phyloP scores from a whole-genome alignment of 2,888 invertebrate species.

The Drosophila planitibia region DNA sequence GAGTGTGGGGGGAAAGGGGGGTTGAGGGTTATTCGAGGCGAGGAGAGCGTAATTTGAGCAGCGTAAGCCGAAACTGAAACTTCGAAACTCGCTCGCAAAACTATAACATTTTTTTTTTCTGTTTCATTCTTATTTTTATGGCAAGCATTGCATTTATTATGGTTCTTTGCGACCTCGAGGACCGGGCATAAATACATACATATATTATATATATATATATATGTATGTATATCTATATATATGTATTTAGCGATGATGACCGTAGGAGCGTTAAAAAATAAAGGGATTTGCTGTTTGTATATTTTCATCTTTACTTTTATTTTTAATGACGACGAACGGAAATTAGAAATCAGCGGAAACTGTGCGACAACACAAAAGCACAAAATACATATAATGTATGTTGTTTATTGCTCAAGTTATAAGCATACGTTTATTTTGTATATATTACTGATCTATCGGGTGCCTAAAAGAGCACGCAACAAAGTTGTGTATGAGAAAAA shows the following conservation, averaged over 20 bases:
- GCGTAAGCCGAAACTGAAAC: constrained; percentile 69
- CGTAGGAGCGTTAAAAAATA: constrained; percentile 53
- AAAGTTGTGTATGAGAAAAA: neutral
- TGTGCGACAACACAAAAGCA: constrained; percentile 58
- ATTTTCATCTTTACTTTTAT: constrained; percentile 8
- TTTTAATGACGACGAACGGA: constrained; percentile 71
- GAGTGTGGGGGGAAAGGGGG: neutral
- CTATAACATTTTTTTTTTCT: constrained; percentile 62
- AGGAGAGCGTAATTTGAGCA: constrained; percentile 66
- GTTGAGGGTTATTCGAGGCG: neutral
- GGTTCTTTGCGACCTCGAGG: constrained; percentile 51
- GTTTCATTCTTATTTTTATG: constrained; percentile 67
- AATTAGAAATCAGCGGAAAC: constrained; percentile 78
- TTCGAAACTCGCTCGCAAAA: constrained; percentile 57
- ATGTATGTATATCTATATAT: neutral
- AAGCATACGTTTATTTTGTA: constrained; percentile 1
- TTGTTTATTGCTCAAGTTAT: constrained; percentile 35
- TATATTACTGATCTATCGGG: constrained; percentile 19
- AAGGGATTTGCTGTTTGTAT: constrained; percentile 57
- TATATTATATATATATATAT: neutral
- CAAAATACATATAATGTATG: constrained; percentile 44
- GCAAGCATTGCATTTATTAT: constrained; percentile 74
- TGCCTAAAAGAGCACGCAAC: constrained; percentile 8
- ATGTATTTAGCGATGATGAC: constrained; percentile 27
- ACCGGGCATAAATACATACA: constrained; percentile 3